A percentile compares a stretch with the other conserved stretches of the same genome.
Evolutionary conservation across 1,140 invertebrate genomes (phyloP).

Genomic region (Chelonus insularis): DNA sequence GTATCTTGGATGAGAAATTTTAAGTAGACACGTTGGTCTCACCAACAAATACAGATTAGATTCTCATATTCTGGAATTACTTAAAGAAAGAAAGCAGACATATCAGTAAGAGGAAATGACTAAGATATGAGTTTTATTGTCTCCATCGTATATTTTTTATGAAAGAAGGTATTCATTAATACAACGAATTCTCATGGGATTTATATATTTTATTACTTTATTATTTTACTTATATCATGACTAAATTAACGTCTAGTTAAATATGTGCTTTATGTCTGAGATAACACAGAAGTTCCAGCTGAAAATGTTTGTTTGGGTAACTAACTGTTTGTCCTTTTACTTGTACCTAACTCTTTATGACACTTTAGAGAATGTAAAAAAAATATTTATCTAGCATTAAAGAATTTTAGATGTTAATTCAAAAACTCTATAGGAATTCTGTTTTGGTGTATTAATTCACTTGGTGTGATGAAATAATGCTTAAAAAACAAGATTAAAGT

Average conservation of each 20-base stretch:
- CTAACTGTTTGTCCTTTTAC: constrained; percentile 48
- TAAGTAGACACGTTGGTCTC: neutral
- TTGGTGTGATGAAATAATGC: too few species aligned
- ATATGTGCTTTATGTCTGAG: constrained; percentile 41
- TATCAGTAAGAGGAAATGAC: constrained; percentile 19
- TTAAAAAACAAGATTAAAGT: too few species aligned
- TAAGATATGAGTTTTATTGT: constrained; percentile 21
- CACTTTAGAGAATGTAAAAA: too few species aligned
- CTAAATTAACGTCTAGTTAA: constrained; percentile 48
- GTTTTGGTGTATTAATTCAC: too few species aligned
- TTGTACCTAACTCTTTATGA: neutral
- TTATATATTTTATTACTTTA: too few species aligned
- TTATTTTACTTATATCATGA: too few species aligned
- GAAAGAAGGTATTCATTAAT: constrained; percentile 52
- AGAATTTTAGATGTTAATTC: too few species aligned
- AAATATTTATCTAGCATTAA: neutral
- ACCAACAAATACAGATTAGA: constrained; percentile 36
- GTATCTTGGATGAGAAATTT: too few species aligned
- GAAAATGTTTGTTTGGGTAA: constrained; percentile 58
- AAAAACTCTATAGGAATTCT: too few species aligned
- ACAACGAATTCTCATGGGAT: too few species aligned
- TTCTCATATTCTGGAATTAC: constrained; percentile 26
- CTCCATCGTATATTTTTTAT: constrained; percentile 27
- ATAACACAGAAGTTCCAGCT: constrained; percentile 41
- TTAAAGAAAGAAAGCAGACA: neutral